phyloP scores from a whole-genome alignment of 1,140 invertebrate species.

The Ips nitidus region DNA sequence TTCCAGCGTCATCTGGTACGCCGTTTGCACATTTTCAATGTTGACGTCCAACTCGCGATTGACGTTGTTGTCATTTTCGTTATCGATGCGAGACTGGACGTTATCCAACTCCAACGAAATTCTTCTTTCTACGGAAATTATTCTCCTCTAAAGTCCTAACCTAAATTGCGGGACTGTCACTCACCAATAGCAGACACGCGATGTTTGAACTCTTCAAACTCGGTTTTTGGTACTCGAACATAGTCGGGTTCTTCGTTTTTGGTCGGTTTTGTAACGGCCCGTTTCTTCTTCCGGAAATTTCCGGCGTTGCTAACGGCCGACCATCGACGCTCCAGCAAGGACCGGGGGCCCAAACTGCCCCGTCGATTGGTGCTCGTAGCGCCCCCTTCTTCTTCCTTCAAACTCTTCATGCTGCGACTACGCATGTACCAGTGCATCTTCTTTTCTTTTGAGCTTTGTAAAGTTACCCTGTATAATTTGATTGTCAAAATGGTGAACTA shows the following conservation, averaged over 20 bases:
- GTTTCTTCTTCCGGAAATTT: slow-evolving; percentile 39
- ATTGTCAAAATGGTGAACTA: too few relatives aligned
- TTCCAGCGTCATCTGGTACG: slow-evolving; percentile 72
- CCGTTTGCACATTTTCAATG: slow-evolving; percentile 62
- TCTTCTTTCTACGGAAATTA: slow-evolving; percentile 57
- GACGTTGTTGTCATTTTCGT: slow-evolving; percentile 27
- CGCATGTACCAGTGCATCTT: slow-evolving; percentile 55
- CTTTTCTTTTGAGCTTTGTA: slow-evolving; percentile 53
- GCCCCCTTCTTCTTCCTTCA: slow-evolving; percentile 27
- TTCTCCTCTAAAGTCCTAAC: not conserved
- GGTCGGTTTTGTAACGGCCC: slow-evolving; percentile 39
- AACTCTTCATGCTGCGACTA: slow-evolving; percentile 44
- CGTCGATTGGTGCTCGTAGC: slow-evolving; percentile 16
- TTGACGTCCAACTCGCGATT: slow-evolving; percentile 39
- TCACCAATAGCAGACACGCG: slow-evolving; percentile 63
- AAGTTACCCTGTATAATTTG: not conserved
- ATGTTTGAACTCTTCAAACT: slow-evolving; percentile 74
- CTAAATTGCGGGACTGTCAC: not conserved
- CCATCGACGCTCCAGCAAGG: slow-evolving; percentile 46
- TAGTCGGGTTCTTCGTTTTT: slow-evolving; percentile 58
- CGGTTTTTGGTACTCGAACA: slow-evolving; percentile 67
- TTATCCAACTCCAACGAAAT: slow-evolving; percentile 68
- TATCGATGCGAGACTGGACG: slow-evolving; percentile 42
- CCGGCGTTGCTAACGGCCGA: slow-evolving; percentile 44
- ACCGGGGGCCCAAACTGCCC: slow-evolving; percentile 36